phyloP scores from a whole-genome alignment of 1,140 invertebrate genomes.

The Drosophila takahashii region DNA sequence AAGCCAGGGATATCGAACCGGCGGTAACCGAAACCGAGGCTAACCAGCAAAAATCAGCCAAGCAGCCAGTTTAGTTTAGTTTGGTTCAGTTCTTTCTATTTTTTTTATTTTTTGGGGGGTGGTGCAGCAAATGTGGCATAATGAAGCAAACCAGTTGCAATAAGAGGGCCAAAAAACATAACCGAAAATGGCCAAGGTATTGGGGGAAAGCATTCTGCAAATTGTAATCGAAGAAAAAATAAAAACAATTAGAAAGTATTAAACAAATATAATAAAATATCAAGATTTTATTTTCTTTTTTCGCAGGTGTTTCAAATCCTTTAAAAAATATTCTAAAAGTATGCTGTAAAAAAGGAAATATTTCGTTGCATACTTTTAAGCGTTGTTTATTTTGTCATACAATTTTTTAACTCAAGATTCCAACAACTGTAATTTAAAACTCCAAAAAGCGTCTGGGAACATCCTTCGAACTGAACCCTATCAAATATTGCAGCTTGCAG shows the following conservation, averaged over 20 bases:
- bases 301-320: too few species aligned
- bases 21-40: conserved; percentile 42
- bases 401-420: too few species aligned
- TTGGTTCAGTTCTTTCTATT: conserved; percentile 26
- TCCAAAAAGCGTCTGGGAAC: conserved; percentile 8
- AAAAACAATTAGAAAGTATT: too few species aligned
- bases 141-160: conserved; percentile 49
- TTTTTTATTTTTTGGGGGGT: conserved; percentile 1
- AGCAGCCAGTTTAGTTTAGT: conserved; percentile 50
- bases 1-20: conserved; percentile 54
- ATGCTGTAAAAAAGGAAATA: too few species aligned
- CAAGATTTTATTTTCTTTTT: too few species aligned
- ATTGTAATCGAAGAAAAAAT: background rate
- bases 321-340: too few species aligned
- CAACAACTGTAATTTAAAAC: too few species aligned
- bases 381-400: too few species aligned
- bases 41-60: conserved; percentile 57
- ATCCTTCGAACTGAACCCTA: conserved; percentile 6
- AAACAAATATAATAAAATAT: too few species aligned
- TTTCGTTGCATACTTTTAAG: too few species aligned
- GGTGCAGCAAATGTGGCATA: conserved; percentile 57
- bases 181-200: conserved; percentile 17
- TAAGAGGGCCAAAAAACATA: conserved; percentile 47
- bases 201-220: background rate
- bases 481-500: conserved; percentile 43